A percentile compares a stretch with the other conserved stretches of the same genome.
Conservation (phyloP, 2,797 vertebrate species). For the Acanthurus leucopareius region DNA sequence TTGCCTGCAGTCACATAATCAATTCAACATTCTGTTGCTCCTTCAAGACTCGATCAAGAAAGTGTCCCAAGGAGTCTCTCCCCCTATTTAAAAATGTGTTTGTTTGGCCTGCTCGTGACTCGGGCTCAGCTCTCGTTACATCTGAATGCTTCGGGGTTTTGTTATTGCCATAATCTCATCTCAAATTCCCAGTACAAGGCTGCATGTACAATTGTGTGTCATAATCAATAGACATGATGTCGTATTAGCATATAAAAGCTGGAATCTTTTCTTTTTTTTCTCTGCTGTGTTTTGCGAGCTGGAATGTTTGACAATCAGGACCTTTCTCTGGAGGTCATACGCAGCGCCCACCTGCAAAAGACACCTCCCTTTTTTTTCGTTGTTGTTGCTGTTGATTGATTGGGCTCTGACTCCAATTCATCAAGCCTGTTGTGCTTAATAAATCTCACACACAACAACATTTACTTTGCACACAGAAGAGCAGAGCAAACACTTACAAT, state of each 20-base stretch:
- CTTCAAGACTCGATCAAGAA: constrained; percentile 41
- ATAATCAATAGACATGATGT: constrained; percentile 11
- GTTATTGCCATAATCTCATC: constrained; percentile 13
- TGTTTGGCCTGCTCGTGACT: neutral
- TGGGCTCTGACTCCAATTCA: constrained; percentile 48
- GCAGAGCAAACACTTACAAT: constrained; percentile 25
- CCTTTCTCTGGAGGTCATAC: constrained; percentile 44
- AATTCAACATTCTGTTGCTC: constrained; percentile 30
- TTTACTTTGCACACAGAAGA: constrained; percentile 13
- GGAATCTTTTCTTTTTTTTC: neutral
- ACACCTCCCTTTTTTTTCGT: constrained; percentile 19
- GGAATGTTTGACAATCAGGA: constrained; percentile 42
- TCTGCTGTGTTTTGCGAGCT: constrained; percentile 3
- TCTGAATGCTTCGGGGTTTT: neutral
- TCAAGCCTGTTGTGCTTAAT: constrained; percentile 57
- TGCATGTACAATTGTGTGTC: neutral
- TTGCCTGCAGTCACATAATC: constrained; percentile 28
- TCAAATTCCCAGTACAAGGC: neutral
- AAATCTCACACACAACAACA: constrained; percentile 14
- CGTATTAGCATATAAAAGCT: constrained; percentile 35
- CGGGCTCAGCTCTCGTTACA: neutral
- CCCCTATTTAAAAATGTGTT: neutral
- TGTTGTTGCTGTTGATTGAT: constrained; percentile 54
- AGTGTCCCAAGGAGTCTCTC: constrained; percentile 20
- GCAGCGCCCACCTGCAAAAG: constrained; percentile 25